Evolutionary conservation across 2,888 invertebrate genomes (phyloP).

Genomic region (Corythucha ciliata): DNA sequence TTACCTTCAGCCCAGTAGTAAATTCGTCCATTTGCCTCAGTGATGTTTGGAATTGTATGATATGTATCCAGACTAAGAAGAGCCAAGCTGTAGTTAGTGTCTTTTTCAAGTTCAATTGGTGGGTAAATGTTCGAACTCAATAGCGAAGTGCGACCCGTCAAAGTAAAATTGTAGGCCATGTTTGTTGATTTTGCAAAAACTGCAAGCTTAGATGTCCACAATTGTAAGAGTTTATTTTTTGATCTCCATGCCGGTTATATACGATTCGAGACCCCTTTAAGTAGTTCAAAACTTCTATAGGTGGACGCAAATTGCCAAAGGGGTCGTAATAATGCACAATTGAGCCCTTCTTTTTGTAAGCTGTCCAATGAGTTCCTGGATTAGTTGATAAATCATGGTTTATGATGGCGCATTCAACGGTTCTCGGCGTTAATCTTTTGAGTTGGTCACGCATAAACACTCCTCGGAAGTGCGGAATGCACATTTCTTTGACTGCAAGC

Average conservation of each 20-base stretch:
- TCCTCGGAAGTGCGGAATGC: constrained; percentile 10
- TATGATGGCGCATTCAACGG: background rate
- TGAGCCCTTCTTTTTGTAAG: background rate
- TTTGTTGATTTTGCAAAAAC: background rate
- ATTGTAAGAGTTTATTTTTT: background rate
- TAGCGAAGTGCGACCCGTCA: background rate
- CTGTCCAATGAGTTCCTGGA: background rate
- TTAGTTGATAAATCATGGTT: background rate
- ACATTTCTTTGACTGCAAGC: background rate
- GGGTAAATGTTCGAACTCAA: background rate
- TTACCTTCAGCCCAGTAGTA: no score
- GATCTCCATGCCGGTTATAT: background rate
- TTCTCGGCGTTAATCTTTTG: no score
- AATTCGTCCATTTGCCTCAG: background rate
- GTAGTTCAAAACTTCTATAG: background rate
- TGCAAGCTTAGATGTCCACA: background rate
- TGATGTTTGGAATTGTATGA: background rate
- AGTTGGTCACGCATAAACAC: constrained; percentile 11
- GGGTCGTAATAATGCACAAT: background rate
- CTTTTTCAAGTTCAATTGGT: background rate
- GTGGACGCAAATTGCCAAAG: background rate
- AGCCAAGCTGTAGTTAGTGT: background rate
- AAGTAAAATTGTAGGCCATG: background rate
- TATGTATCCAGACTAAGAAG: background rate
- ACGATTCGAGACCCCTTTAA: background rate